phyloP scores from a whole-genome alignment of 2,797 vertebrate genomes.

The Oryzias sinensis region DNA sequence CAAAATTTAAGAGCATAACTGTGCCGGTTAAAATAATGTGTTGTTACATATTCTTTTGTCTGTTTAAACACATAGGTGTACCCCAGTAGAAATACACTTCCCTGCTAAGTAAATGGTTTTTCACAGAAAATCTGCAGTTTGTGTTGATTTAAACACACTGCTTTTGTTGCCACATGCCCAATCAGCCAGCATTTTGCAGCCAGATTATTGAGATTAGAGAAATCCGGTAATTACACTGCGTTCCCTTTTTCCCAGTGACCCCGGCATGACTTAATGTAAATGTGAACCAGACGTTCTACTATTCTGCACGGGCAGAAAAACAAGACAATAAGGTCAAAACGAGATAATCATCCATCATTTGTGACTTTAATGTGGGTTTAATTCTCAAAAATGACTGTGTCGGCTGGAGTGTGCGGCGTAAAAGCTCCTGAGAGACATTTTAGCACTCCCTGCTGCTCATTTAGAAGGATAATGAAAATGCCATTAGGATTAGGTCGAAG shows the following conservation, averaged over 20 bases:
- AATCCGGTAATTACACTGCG: slow-evolving; percentile 2
- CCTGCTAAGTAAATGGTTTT: no score
- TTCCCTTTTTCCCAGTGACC: neutral
- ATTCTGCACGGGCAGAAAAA: slow-evolving; percentile 11
- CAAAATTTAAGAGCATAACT: no score
- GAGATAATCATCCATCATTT: neutral
- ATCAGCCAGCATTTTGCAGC: slow-evolving; percentile 1
- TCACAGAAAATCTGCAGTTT: no score
- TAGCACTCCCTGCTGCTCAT: slow-evolving; percentile 49
- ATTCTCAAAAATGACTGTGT: slow-evolving; percentile 39
- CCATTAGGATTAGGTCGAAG: slow-evolving; percentile 64
- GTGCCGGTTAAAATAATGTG: no score
- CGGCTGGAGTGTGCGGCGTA: slow-evolving; percentile 20
- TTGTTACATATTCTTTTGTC: no score
- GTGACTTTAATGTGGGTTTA: slow-evolving; percentile 50
- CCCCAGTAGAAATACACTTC: no score
- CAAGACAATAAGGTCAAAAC: slow-evolving; percentile 18
- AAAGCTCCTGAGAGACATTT: slow-evolving; percentile 46
- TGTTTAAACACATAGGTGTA: no score
- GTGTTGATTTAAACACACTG: neutral
- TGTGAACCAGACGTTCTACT: slow-evolving; percentile 12
- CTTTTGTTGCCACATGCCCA: neutral
- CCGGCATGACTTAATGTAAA: slow-evolving; percentile 4
- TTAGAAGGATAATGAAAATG: slow-evolving; percentile 69
- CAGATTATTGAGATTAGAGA: slow-evolving; percentile 5